These are phyloP conservation scores for Psittacula echo DNA, from an alignment of 2,797 vertebrate species.

Conservation along the genomic window DNA sequence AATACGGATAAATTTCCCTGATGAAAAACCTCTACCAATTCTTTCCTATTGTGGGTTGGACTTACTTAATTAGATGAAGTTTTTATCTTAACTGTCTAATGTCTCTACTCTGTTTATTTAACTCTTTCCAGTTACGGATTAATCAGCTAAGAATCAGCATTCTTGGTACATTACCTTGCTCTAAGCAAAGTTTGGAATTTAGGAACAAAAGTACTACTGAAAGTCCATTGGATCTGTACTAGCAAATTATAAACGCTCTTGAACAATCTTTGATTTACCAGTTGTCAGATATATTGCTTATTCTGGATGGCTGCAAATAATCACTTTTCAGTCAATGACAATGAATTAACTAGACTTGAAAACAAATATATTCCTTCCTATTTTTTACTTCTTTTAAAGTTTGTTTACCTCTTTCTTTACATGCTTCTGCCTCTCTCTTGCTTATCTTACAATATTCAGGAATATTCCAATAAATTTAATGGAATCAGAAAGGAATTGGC, in stretches of 20 bases:
- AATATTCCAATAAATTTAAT: slow-evolving; percentile 80
- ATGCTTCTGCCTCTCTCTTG: slow-evolving; percentile 79
- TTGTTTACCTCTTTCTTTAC: slow-evolving; percentile 77
- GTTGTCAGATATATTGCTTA: not conserved
- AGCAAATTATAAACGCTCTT: not conserved
- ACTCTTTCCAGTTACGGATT: not conserved
- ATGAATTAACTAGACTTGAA: slow-evolving; percentile 16
- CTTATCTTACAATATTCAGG: slow-evolving; percentile 76
- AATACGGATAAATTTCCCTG: not conserved
- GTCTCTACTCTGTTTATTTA: not conserved
- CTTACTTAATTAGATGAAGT: not conserved
- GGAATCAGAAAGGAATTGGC: slow-evolving; percentile 78
- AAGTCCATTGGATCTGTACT: not conserved
- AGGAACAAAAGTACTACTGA: not conserved
- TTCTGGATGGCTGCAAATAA: not conserved
- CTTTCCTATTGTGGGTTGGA: not conserved
- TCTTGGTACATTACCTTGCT: not conserved
- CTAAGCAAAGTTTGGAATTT: not conserved
- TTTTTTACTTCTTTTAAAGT: slow-evolving; percentile 56
- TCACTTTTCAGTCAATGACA: not conserved
- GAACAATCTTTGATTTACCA: not conserved
- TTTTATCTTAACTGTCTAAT: not conserved
- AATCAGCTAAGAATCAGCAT: not conserved
- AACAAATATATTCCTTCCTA: slow-evolving; percentile 48
- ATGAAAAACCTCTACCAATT: not conserved